phyloP scores from a whole-genome alignment of 92 coral and sea anemone genomes.

The Porites divaricata region DNA sequence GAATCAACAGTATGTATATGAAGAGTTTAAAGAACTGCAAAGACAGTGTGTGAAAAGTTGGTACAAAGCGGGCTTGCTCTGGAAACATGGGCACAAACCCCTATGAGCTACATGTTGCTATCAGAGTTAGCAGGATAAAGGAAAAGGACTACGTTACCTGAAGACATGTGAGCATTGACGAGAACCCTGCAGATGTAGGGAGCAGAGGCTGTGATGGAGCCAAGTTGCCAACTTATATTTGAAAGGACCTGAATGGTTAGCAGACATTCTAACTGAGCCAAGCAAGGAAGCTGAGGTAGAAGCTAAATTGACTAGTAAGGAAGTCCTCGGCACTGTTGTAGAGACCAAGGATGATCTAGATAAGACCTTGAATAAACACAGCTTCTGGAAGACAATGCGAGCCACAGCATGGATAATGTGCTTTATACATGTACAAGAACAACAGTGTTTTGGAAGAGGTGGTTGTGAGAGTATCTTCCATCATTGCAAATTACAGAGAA shows the following conservation, averaged over 20 bases:
- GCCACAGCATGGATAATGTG: slow-evolving; percentile 52
- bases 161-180: slow-evolving; percentile 48
- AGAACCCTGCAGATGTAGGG: slow-evolving; percentile 56
- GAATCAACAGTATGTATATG: slow-evolving; percentile 50
- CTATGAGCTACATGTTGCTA: slow-evolving; percentile 53
- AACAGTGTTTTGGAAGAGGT: slow-evolving; percentile 66
- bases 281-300: slow-evolving; percentile 57
- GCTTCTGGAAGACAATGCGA: slow-evolving; percentile 54
- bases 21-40: slow-evolving; percentile 56
- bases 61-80: slow-evolving; percentile 64
- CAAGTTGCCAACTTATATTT: slow-evolving; percentile 20
- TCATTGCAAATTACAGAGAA: slow-evolving; percentile 56
- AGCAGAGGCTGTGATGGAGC: slow-evolving; percentile 38
- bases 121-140: slow-evolving; percentile 57
- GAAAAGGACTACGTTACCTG: slow-evolving; percentile 30
- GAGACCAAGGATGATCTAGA: slow-evolving; percentile 43
- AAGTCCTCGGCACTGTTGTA: slow-evolving; percentile 39
- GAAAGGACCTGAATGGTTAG: slow-evolving; percentile 58
- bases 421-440: slow-evolving; percentile 19
- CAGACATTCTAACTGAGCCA: slow-evolving; percentile 20
- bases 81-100: slow-evolving; percentile 52
- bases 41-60: slow-evolving; percentile 43
- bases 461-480: slow-evolving; percentile 65
- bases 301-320: slow-evolving; percentile 47
- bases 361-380: slow-evolving; percentile 26